A percentile compares a stretch with the other conserved stretches of the same genome.
These are phyloP conservation scores for Jacana jacana DNA, from an alignment of 2,113 vertebrate species.

Conservation along the genomic window DNA sequence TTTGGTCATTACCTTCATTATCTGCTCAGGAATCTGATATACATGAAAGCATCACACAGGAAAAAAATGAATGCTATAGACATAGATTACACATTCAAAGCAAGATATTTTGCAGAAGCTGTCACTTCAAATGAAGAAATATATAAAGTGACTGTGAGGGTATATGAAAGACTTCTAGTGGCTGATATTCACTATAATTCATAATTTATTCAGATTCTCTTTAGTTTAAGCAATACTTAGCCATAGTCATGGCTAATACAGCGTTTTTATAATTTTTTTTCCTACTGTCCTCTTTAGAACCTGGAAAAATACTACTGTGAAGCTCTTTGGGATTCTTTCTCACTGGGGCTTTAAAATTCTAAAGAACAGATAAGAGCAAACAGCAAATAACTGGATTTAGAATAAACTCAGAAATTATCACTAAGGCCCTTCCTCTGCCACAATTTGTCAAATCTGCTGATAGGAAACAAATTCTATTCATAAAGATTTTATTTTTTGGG, in stretches of 20 bases:
- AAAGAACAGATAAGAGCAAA: conserved; percentile 81
- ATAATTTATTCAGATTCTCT: neutral
- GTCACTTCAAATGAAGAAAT: neutral
- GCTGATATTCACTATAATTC: neutral
- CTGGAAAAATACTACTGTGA: conserved; percentile 42
- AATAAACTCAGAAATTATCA: conserved; percentile 92
- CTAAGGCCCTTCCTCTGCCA: conserved; percentile 85
- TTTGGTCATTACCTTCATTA: conserved; percentile 60
- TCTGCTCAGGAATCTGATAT: conserved; percentile 1
- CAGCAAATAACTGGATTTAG: conserved; percentile 85
- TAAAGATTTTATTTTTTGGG: conserved; percentile 83
- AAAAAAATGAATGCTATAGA: neutral
- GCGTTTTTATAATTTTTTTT: neutral
- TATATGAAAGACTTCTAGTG: neutral
- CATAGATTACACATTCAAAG: neutral
- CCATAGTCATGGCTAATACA: neutral
- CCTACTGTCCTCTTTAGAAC: conserved; percentile 28
- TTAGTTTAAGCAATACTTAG: neutral
- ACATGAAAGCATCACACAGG: neutral
- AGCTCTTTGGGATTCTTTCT: conserved; percentile 52
- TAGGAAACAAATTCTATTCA: conserved; percentile 97
- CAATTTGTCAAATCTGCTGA: conserved; percentile 96
- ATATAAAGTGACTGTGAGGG: neutral
- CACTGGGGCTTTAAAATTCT: conserved; percentile 74
- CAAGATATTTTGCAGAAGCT: conserved; percentile 1